phyloP scores from a whole-genome alignment of 2,113 vertebrate species.

The Pseudopodoces humilis region DNA sequence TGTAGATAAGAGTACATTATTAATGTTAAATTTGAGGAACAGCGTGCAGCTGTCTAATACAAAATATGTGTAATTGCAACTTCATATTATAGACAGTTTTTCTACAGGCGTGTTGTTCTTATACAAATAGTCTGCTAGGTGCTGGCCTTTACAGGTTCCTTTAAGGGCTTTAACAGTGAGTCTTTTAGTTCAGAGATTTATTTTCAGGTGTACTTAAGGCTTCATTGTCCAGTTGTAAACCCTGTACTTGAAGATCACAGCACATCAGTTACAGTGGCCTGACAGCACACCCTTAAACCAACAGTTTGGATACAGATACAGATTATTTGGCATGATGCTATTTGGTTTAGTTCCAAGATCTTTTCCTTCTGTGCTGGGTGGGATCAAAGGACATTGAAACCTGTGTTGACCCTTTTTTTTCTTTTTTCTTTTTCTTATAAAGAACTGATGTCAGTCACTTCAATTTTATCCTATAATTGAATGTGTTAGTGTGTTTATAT shows the following conservation, averaged over 20 bases:
- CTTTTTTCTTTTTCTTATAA: not conserved
- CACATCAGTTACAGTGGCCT: not conserved
- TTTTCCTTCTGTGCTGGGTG: not conserved
- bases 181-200: not conserved
- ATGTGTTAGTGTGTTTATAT: not conserved
- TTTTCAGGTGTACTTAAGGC: not conserved
- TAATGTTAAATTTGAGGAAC: not conserved
- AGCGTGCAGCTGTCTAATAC: not conserved
- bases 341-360: not conserved
- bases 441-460: not conserved
- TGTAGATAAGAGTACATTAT: not conserved
- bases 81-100: not conserved
- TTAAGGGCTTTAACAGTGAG: not conserved
- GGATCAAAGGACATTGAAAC: not conserved
- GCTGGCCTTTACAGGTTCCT: not conserved
- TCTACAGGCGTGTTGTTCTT: not conserved
- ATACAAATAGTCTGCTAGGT: not conserved
- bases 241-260: not conserved
- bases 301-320: not conserved
- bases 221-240: not conserved
- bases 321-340: not conserved
- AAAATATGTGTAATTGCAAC: not conserved
- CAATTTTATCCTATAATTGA: not conserved
- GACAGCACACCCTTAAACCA: not conserved
- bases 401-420: not conserved